Conservation (phyloP, 2,888 invertebrate species). For the Cenopis cana region DNA sequence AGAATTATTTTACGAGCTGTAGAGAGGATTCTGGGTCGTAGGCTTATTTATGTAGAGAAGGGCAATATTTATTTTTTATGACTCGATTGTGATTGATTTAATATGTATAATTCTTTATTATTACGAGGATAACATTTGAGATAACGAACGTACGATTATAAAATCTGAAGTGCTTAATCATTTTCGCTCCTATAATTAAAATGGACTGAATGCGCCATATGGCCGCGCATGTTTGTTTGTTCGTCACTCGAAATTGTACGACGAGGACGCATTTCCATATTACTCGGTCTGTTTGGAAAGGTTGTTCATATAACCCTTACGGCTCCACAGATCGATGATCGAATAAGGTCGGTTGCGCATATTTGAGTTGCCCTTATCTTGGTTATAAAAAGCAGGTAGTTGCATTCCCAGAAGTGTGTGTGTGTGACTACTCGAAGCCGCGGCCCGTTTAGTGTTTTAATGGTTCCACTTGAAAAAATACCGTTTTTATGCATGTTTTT, state of each 20-base stretch:
- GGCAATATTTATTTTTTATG: not conserved
- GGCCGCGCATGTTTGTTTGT: slow-evolving; percentile 64
- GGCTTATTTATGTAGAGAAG: not conserved
- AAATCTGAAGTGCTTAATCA: slow-evolving; percentile 35
- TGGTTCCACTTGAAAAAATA: slow-evolving; percentile 57
- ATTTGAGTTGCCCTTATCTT: slow-evolving; percentile 71
- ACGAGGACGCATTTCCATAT: slow-evolving; percentile 63
- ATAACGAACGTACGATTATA: slow-evolving; percentile 28
- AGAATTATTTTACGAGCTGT: slow-evolving; percentile 21
- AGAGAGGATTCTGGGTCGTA: not conserved
- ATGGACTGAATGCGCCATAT: slow-evolving; percentile 53
- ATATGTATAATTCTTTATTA: not conserved
- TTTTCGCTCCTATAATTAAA: slow-evolving; percentile 38
- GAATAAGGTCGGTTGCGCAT: slow-evolving; percentile 69
- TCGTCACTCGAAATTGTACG: slow-evolving; percentile 62
- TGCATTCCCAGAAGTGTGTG: slow-evolving; percentile 71
- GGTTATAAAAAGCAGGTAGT: slow-evolving; percentile 80
- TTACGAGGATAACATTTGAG: slow-evolving; percentile 21
- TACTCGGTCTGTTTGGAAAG: slow-evolving; percentile 66
- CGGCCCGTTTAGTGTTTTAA: slow-evolving; percentile 59
- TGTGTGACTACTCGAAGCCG: slow-evolving; percentile 64
- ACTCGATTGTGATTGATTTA: not conserved
- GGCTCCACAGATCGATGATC: slow-evolving; percentile 63
- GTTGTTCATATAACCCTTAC: slow-evolving; percentile 57
- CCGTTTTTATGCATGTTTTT: slow-evolving; percentile 56